These are phyloP conservation scores for Clostera curtula DNA, from an alignment of 2,888 invertebrate species.

Conservation along the genomic window DNA sequence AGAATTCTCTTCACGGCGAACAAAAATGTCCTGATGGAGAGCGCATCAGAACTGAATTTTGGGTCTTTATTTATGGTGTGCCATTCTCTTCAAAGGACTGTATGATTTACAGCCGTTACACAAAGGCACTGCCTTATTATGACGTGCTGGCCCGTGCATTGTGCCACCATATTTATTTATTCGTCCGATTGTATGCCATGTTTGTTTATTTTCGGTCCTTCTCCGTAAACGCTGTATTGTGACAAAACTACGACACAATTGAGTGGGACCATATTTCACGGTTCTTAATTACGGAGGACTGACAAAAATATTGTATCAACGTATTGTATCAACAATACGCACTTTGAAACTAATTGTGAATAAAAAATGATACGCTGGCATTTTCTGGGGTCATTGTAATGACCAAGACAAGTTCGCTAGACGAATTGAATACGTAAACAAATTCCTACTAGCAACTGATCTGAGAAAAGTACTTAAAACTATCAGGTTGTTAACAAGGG, in stretches of 20 bases:
- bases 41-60: conserved; percentile 55
- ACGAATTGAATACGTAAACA: conserved; percentile 28
- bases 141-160: conserved; percentile 67
- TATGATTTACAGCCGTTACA: conserved; percentile 71
- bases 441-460: conserved; percentile 33
- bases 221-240: conserved; percentile 66
- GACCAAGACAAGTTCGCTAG: too few species aligned
- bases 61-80: conserved; percentile 66
- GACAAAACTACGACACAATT: conserved; percentile 52
- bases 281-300: conserved; percentile 47
- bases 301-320: conserved; percentile 41
- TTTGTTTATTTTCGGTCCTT: conserved; percentile 72
- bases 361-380: too few species aligned
- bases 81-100: conserved; percentile 68
- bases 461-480: conserved; percentile 43
- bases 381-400: too few species aligned
- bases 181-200: conserved; percentile 57
- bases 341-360: conserved; percentile 11
- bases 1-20: conserved; percentile 54
- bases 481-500: conserved; percentile 56
- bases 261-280: conserved; percentile 61
- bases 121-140: conserved; percentile 70
- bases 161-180: conserved; percentile 66
- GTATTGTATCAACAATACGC: conserved; percentile 43
- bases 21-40: conserved; percentile 53